These are phyloP conservation scores for Abscondita cerata DNA, from an alignment of 2,888 invertebrate genomes.

Conservation along the genomic window DNA sequence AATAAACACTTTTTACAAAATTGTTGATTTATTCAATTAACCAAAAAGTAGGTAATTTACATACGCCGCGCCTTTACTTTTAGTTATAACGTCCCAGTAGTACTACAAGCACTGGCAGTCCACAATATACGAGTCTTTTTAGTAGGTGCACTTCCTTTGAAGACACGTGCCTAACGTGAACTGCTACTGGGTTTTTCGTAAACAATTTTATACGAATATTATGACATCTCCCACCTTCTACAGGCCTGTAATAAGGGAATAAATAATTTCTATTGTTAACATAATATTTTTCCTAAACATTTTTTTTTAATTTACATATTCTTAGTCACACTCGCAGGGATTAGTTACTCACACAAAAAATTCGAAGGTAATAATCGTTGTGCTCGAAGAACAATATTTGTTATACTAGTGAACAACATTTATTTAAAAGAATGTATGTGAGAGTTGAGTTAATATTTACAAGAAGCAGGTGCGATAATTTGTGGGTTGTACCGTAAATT, in stretches of 20 bases:
- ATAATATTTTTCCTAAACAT: no score
- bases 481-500: no score
- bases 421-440: no score
- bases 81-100: slow-evolving; percentile 26
- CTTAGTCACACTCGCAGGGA: not conserved
- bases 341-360: not conserved
- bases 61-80: slow-evolving; percentile 28
- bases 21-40: slow-evolving; percentile 21
- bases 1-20: slow-evolving; percentile 21
- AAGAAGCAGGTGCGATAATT: no score
- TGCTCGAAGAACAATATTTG: no score
- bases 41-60: slow-evolving; percentile 27
- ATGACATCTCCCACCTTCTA: slow-evolving; percentile 31
- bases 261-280: not conserved
- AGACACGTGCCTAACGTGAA: slow-evolving; percentile 51
- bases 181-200: slow-evolving; percentile 41
- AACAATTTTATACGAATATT: slow-evolving; percentile 33
- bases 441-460: no score
- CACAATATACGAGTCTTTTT: slow-evolving; percentile 34
- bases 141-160: slow-evolving; percentile 53
- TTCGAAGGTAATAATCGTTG: not conserved
- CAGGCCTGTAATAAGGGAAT: slow-evolving; percentile 25
- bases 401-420: no score
- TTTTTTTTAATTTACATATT: not conserved
- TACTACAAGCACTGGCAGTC: slow-evolving; percentile 24